Conservation (phyloP, 2,113 vertebrate genomes). For the Meles meles region DNA sequence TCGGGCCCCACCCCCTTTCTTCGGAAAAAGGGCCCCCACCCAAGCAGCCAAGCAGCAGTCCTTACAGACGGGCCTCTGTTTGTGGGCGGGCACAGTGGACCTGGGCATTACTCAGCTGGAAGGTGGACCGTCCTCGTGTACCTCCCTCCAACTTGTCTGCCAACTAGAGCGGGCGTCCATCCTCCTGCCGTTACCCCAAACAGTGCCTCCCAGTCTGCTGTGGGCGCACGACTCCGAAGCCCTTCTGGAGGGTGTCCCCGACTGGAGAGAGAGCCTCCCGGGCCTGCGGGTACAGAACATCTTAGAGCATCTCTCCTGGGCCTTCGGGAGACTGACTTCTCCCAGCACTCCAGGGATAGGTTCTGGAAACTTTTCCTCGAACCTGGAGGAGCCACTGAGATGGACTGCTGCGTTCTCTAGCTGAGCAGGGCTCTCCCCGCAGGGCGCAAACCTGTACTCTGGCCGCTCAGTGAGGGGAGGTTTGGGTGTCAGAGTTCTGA, state of each 20-base stretch:
- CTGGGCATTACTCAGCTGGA: constrained; percentile 50
- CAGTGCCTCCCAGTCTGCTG: background rate
- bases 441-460: constrained; percentile 39
- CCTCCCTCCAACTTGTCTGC: background rate
- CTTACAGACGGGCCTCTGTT: constrained; percentile 22
- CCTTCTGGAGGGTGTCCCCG: background rate
- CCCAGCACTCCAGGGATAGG: background rate
- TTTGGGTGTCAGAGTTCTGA: constrained; percentile 16
- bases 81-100: constrained; percentile 24
- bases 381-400: constrained; percentile 50
- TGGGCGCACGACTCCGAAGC: background rate
- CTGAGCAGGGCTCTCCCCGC: constrained; percentile 17
- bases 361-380: constrained; percentile 65
- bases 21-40: constrained; percentile 67
- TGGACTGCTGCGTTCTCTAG: background rate
- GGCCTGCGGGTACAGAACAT: background rate
- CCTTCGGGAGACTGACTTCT: background rate
- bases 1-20: constrained; percentile 54
- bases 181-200: background rate
- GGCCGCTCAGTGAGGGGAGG: constrained; percentile 30
- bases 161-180: background rate
- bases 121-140: constrained; percentile 2
- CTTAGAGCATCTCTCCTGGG: background rate
- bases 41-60: constrained; percentile 26
- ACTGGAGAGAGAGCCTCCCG: background rate